Evolutionary conservation across 2,888 invertebrate species (phyloP).

Genomic region (Auanema sp.): DNA sequence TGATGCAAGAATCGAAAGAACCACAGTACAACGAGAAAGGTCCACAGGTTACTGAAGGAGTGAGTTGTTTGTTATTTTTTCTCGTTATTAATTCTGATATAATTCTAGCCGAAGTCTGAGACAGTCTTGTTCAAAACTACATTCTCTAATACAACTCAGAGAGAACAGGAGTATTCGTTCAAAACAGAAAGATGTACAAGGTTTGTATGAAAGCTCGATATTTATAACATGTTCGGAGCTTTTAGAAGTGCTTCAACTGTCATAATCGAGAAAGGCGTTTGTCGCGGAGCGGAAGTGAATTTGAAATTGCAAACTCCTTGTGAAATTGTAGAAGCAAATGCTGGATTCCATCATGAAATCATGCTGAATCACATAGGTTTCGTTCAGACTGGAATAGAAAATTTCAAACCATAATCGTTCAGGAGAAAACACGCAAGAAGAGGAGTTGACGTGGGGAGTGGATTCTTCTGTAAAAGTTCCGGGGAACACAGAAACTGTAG

Average conservation of each 20-base stretch:
- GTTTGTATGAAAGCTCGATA: not conserved
- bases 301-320: conserved; percentile 65
- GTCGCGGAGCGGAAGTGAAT: conserved; percentile 52
- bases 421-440: conserved; percentile 60
- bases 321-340: conserved; percentile 65
- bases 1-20: conserved; percentile 63
- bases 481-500: conserved; percentile 63
- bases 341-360: conserved; percentile 66
- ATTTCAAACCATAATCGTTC: not conserved
- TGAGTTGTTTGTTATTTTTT: no score
- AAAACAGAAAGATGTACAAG: conserved; percentile 64
- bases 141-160: conserved; percentile 64
- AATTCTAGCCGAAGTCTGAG: conserved; percentile 45
- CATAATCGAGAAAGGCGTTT: conserved; percentile 53
- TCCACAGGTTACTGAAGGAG: conserved; percentile 18
- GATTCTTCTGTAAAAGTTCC: conserved; percentile 65
- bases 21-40: conserved; percentile 53
- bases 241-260: conserved; percentile 63
- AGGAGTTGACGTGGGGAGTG: conserved; percentile 65
- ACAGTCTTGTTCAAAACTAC: conserved; percentile 62
- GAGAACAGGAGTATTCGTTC: conserved; percentile 65
- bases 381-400: not conserved
- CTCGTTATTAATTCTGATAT: not conserved
- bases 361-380: conserved; percentile 64
- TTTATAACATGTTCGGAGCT: not conserved